Base-by-base conservation (phyloP, 2,797 vertebrate species). In the Trichosurus vulpecula region DNA sequence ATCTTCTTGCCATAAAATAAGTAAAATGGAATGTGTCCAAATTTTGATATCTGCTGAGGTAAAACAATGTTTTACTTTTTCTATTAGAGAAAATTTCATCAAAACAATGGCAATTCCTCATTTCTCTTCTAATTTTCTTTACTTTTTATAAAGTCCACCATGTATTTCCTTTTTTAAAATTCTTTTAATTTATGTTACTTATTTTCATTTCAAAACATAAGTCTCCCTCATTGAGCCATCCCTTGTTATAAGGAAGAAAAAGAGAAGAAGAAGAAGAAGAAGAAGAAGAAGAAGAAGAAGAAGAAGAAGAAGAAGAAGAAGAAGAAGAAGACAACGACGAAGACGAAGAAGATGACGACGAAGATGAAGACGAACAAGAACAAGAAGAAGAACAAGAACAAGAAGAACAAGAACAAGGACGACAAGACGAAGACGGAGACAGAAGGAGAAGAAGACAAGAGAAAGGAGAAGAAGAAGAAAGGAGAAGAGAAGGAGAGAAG, bases 111-210 rank as follows among this genome's bases (percentile, higher is more conserved):
- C 16, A 8, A 91, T 56, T 52, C 61, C 41, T 74, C 9, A 35
- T 19, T 91, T 92, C 55, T 22, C 90, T 47, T 14, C 54, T 57
- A 53, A 19, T 92, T 95, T 55, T 54, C 91, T 91, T 93, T 91
- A 66, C 47, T 90, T 94, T 41, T 29, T 29, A 66, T 6, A 47
- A 5, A 90, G 54, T 61, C 74, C 30, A 55, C 55, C 52, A 54
- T 31, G 11, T 93, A 30, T 93, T n/a, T n/a, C 35, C 51, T 91
- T 74, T 58, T 61, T n/a, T 2, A 66, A 66, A 66, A 66, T 6
- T 16, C 0, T 5, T n/a, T 66, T 66, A 16, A 13, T 19, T 66
- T 66, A 19, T 14, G 66, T 16, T 66, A n/a, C 13, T n/a, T 66
- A n/a, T 0, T 58, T 66, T 66, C 61, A 35, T 66, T 66, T 66